These are phyloP conservation scores for Antennarius maculatus DNA, from an alignment of 2,797 vertebrate species.

Conservation along the genomic window DNA sequence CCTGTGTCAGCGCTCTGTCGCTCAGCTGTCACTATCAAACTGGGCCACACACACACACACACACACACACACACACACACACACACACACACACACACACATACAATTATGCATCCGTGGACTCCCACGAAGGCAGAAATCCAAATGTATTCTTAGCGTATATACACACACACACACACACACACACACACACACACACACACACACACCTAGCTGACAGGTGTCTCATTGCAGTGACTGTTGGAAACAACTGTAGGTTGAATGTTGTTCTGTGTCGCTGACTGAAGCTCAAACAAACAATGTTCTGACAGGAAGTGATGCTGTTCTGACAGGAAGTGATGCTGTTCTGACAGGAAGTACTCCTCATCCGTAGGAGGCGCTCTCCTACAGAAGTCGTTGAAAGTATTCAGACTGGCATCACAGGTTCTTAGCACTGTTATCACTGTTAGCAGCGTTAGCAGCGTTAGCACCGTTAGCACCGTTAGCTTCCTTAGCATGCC, in stretches of 20 bases:
- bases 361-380: no score
- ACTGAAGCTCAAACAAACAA: no score
- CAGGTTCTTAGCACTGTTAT: no score
- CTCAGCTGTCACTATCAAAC: slow-evolving; percentile 76
- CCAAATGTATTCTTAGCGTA: not conserved
- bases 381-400: no score
- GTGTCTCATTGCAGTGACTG: slow-evolving; percentile 45
- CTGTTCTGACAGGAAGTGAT: no score
- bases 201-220: slow-evolving; percentile 42
- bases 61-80: slow-evolving; percentile 41
- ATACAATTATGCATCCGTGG: slow-evolving; percentile 3
- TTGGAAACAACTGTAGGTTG: slow-evolving; percentile 41
- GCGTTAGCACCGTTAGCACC: no score
- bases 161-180: slow-evolving; percentile 1
- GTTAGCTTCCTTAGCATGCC: no score
- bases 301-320: no score
- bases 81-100: slow-evolving; percentile 33
- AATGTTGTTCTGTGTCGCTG: slow-evolving; percentile 7
- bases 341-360: no score
- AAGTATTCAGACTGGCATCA: no score
- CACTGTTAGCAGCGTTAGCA: no score
- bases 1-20: slow-evolving; percentile 66
- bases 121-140: not conserved
- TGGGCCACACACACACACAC: slow-evolving; percentile 39
- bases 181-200: slow-evolving; percentile 17